These are phyloP conservation scores for Phylloscopus trochilus DNA, from an alignment of 2,113 vertebrate species.

Conservation along the genomic window DNA sequence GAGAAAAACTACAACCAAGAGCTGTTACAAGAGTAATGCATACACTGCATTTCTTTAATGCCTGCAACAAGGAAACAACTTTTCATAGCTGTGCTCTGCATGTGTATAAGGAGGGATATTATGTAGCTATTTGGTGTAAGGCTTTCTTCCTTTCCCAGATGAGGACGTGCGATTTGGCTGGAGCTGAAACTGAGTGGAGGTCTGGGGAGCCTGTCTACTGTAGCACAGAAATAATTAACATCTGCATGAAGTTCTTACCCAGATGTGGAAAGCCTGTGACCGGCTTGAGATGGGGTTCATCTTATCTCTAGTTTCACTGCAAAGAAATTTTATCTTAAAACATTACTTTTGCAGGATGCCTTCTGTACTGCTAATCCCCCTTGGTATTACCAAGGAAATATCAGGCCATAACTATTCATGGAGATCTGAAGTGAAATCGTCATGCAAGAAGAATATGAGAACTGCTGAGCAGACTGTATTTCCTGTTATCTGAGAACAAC, in stretches of 20 bases:
- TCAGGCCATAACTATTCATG: background rate
- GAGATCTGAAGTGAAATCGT: background rate
- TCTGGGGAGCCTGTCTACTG: background rate
- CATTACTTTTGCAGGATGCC: background rate
- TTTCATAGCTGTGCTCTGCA: background rate
- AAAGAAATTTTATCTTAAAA: background rate
- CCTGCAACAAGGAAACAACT: background rate
- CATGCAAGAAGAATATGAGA: background rate
- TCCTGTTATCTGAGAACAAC: slow-evolving; percentile 5
- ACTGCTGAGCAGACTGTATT: background rate
- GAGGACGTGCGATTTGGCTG: background rate
- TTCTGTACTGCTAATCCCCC: background rate
- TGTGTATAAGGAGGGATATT: background rate
- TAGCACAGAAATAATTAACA: background rate
- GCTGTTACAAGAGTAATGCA: background rate
- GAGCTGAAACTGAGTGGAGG: background rate
- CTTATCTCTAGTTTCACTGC: background rate
- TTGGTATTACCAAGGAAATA: background rate
- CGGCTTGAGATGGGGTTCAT: background rate
- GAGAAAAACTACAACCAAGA: background rate
- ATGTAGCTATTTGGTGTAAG: background rate
- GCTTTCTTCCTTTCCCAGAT: background rate
- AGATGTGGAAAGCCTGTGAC: background rate
- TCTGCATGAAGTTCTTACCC: background rate
- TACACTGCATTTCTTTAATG: background rate